Evolutionary conservation across 2,888 invertebrate species (phyloP).

Genomic region (Leistus spinibarbis): DNA sequence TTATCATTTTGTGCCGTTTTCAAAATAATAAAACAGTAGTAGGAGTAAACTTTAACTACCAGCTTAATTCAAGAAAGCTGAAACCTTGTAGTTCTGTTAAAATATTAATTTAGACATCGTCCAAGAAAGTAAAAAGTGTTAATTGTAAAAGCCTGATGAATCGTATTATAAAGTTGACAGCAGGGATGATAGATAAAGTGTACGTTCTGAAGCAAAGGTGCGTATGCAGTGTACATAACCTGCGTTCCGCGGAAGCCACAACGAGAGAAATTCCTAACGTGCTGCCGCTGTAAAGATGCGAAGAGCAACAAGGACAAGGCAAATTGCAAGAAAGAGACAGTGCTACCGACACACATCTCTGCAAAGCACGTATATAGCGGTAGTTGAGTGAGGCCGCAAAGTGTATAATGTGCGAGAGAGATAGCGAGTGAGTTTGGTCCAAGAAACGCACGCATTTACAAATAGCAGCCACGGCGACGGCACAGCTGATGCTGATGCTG

Average conservation of each 20-base stretch:
- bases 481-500: neutral
- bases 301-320: neutral
- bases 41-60: no score
- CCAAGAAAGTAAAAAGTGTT: no score
- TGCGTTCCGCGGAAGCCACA: conserved; percentile 2
- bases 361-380: conserved; percentile 5
- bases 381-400: conserved; percentile 3
- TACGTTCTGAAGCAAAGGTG: neutral
- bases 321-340: neutral
- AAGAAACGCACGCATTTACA: neutral
- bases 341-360: neutral
- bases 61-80: no score
- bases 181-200: neutral
- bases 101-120: no score
- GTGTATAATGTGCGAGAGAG: neutral
- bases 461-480: neutral
- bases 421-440: neutral
- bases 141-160: neutral
- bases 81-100: no score
- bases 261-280: conserved; percentile 7
- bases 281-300: neutral
- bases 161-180: neutral
- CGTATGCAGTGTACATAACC: neutral
- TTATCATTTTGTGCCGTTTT: no score
- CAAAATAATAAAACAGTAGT: no score